These are phyloP conservation scores for Physeter macrocephalus DNA, from an alignment of 2,113 vertebrate species.

Conservation along the genomic window DNA sequence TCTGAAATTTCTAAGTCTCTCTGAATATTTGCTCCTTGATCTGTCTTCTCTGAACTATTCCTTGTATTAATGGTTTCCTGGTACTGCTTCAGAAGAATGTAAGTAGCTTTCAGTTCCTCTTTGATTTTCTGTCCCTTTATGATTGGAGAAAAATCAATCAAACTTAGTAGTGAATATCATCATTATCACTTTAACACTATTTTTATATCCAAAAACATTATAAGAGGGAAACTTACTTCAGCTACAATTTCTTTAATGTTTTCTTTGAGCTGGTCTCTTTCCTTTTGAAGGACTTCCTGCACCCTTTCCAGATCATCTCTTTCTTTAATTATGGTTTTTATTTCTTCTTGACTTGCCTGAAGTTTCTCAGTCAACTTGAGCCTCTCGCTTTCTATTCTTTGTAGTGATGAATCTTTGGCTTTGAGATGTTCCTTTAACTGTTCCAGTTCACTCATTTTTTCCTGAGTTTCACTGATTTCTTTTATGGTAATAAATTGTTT, in stretches of 20 bases:
- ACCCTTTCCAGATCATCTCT: slow-evolving; percentile 46
- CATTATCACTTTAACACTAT: neutral
- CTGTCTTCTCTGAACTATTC: neutral
- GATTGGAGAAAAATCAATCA: neutral
- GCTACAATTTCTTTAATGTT: slow-evolving; percentile 27
- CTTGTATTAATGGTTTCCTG: neutral
- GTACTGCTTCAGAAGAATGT: neutral
- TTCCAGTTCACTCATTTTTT: slow-evolving; percentile 14
- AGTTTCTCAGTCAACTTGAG: neutral
- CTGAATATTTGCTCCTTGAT: neutral
- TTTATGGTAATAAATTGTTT: neutral
- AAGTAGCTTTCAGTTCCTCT: neutral
- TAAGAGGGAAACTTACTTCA: slow-evolving; percentile 43
- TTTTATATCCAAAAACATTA: neutral
- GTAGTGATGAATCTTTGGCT: neutral
- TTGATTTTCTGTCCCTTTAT: slow-evolving; percentile 15
- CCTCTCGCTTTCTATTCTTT: slow-evolving; percentile 25
- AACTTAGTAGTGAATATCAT: neutral
- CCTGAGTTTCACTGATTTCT: neutral
- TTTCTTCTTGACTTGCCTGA: slow-evolving; percentile 45
- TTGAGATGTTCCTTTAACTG: neutral
- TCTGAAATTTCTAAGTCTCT: neutral
- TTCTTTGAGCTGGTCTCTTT: slow-evolving; percentile 52
- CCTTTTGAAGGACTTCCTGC: neutral
- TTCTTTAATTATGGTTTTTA: slow-evolving; percentile 44